Evolutionary conservation across 2,113 vertebrate species (phyloP).

Genomic region (Engystomops pustulosus): DNA sequence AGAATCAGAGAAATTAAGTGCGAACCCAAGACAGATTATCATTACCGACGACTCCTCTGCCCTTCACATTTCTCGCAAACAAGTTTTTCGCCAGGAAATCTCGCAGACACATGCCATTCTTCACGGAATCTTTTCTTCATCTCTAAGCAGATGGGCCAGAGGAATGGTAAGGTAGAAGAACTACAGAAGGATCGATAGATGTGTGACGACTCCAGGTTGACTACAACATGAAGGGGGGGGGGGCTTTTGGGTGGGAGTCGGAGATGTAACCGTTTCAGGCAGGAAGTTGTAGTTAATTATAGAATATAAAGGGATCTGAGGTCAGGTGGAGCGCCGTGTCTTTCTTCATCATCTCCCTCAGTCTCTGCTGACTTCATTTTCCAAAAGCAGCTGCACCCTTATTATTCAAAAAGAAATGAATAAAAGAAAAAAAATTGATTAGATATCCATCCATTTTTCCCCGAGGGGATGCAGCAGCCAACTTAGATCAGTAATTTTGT

Average conservation of each 20-base stretch:
- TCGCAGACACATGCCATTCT: not conserved
- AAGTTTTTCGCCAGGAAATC: not conserved
- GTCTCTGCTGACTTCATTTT: constrained; percentile 36
- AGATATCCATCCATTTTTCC: constrained; percentile 46
- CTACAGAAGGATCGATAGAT: constrained; percentile 63
- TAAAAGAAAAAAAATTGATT: constrained; percentile 53
- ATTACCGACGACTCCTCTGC: not conserved
- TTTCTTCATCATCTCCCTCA: constrained; percentile 39
- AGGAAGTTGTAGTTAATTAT: constrained; percentile 39
- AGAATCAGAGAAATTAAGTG: not conserved
- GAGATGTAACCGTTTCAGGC: not conserved
- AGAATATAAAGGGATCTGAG: constrained; percentile 30
- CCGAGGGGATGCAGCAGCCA: constrained; percentile 42
- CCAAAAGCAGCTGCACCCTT: constrained; percentile 43
- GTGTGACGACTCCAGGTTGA: not conserved
- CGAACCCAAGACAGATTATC: not conserved
- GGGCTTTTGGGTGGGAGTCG: constrained; percentile 9
- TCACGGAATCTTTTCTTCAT: constrained; percentile 53
- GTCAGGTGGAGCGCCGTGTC: constrained; percentile 15
- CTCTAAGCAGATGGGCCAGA: constrained; percentile 42
- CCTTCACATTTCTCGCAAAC: not conserved
- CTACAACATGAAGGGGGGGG: not conserved
- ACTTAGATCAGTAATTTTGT: constrained; percentile 46
- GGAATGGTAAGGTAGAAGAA: constrained; percentile 66
- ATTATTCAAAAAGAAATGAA: constrained; percentile 49